Evolutionary conservation across 1,140 invertebrate species (phyloP).

Genomic region (Ceratina japonica): DNA sequence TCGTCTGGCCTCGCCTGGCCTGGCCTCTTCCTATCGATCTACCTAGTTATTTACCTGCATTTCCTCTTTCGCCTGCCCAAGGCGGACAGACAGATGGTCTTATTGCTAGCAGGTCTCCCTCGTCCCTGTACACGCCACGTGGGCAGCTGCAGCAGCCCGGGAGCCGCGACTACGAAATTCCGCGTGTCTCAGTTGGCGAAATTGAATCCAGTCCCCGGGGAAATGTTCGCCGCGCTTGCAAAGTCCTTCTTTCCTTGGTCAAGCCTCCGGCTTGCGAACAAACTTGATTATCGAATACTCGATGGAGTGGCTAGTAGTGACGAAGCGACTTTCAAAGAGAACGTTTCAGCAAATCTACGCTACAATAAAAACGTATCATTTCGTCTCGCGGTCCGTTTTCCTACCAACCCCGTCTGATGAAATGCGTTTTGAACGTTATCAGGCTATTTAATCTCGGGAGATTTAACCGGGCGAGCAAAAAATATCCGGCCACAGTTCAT

Average conservation of each 20-base stretch:
- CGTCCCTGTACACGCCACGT: slow-evolving; percentile 62
- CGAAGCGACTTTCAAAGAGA: neutral
- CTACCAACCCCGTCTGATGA: neutral
- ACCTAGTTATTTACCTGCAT: slow-evolving; percentile 3
- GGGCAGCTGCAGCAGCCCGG: slow-evolving; percentile 61
- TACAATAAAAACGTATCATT: neutral
- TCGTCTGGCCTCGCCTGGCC: too few relatives aligned
- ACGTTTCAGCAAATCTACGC: too few relatives aligned
- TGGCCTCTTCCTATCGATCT: slow-evolving; percentile 15
- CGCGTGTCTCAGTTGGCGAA: slow-evolving; percentile 65
- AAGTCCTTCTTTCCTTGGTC: slow-evolving; percentile 35
- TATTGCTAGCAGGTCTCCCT: slow-evolving; percentile 66
- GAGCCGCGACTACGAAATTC: slow-evolving; percentile 65
- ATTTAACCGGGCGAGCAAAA: neutral
- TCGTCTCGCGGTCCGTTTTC: neutral
- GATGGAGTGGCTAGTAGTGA: neutral
- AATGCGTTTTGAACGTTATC: neutral
- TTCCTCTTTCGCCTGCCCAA: slow-evolving; percentile 14
- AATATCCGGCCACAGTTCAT: neutral
- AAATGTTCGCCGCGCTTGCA: slow-evolving; percentile 66
- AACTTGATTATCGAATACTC: slow-evolving; percentile 66
- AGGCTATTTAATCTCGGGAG: neutral
- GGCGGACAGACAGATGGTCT: slow-evolving; percentile 59
- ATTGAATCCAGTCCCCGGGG: slow-evolving; percentile 71
- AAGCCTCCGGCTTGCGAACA: slow-evolving; percentile 43